Percentiles rank a stretch among this genome's conserved stretches.
phyloP scores from a whole-genome alignment of 2,113 vertebrate species.

The Neogale vison region DNA sequence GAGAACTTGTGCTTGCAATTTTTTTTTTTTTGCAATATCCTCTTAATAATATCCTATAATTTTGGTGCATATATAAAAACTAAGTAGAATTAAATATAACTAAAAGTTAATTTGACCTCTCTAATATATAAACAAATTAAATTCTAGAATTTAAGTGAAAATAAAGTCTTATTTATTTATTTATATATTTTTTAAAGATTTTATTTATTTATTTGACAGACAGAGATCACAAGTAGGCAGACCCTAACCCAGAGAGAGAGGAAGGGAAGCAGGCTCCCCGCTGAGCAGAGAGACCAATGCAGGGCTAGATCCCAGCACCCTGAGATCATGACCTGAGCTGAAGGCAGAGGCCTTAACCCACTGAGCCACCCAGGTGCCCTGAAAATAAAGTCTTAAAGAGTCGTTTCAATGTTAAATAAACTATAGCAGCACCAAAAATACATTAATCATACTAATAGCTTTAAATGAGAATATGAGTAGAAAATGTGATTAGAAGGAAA shows the following conservation, averaged over 20 bases:
- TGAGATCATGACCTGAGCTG: too few relatives aligned
- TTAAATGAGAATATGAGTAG: background rate
- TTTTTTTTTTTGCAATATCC: too few relatives aligned
- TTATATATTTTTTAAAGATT: too few relatives aligned
- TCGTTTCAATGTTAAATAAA: background rate
- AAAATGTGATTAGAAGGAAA: background rate
- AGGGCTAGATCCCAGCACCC: too few relatives aligned
- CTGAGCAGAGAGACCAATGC: too few relatives aligned
- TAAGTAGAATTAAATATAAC: background rate
- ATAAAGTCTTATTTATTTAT: background rate
- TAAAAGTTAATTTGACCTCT: background rate
- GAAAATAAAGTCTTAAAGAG: too few relatives aligned
- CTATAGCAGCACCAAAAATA: background rate
- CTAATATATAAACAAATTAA: background rate
- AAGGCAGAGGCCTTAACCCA: too few relatives aligned
- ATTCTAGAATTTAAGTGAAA: background rate
- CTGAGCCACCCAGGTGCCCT: too few relatives aligned
- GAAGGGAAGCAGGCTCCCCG: too few relatives aligned
- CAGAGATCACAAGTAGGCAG: too few relatives aligned
- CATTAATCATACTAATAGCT: background rate
- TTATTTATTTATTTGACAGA: too few relatives aligned
- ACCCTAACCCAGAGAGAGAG: too few relatives aligned
- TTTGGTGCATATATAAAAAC: background rate
- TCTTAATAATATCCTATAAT: background rate
- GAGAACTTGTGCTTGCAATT: background rate